Base-by-base conservation (phyloP, 2,113 vertebrate genomes). In the Zapornia atra region DNA sequence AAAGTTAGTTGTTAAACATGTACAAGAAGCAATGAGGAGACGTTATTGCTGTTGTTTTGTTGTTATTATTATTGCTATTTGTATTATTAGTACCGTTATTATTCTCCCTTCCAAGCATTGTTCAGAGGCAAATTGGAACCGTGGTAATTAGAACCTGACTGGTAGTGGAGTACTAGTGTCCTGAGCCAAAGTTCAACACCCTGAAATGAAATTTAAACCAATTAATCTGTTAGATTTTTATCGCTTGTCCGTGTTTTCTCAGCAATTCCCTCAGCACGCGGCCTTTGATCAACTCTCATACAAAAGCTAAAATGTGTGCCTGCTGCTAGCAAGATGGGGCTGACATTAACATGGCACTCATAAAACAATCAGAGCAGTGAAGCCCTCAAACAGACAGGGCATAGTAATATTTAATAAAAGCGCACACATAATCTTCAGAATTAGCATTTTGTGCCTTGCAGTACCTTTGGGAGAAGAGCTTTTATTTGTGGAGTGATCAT, bases 361-460 rank as follows among this genome's bases (percentile, higher is more conserved):
- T 99, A 99, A 99, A 99, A 99, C 99, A 99, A 99, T 98, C 98
- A 98, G 98, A 98, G 98, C 98, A 97, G 95, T 98, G 97, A 97
- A 98, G 98, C 98, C 98, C 98, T 99, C 98, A 97, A 98, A 99
- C 98, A 98, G 98, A 98, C 97, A 98, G 99, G 99, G 98, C 99
- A 98, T 96, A 98, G 99, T 99, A 99, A 99, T 99, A 99, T 99
- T 99, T 99, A 99, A 99, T 99, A 99, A 99, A 99, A 98, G 99
- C 97, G 90, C 97, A 97, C 98, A 98, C 99, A 99, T 99, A 99
- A 99, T 99, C 98, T 99, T 98, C 97, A 97, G 98, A 99, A 99
- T 99, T 99, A 99, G 98, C 99, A 99, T 99, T 99, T 99, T 98
- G 98, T 96, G 98, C 98, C 98, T 98, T 94, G 97, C 97, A 97